Percentiles rank a stretch among this genome's conserved stretches.
These are phyloP conservation scores for Leuciscus idus DNA, from an alignment of 2,113 vertebrate genomes.

Conservation along the genomic window DNA sequence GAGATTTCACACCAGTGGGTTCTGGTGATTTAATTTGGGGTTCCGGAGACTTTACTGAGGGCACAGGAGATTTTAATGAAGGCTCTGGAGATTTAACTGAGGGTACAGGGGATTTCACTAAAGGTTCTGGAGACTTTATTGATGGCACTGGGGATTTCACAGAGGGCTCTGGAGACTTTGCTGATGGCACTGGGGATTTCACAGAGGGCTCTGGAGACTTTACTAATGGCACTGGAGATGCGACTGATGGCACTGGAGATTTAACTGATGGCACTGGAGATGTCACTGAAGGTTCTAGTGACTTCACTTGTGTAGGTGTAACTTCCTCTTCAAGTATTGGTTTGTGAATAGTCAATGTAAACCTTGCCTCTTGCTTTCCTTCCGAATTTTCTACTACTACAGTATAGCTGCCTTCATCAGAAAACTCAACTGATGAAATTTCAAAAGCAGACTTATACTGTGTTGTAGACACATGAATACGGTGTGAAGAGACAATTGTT, in stretches of 20 bases:
- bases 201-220: conserved; percentile 62
- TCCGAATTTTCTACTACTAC: conserved; percentile 92
- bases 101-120: conserved; percentile 78
- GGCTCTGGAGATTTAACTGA: conserved; percentile 49
- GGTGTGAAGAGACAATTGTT: conserved; percentile 80
- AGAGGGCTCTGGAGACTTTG: conserved; percentile 59
- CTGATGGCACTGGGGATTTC: conserved; percentile 38
- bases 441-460: conserved; percentile 95
- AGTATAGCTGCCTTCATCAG: conserved; percentile 91
- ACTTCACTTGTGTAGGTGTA: conserved; percentile 77
- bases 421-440: conserved; percentile 85
- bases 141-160: conserved; percentile 63
- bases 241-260: conserved; percentile 37
- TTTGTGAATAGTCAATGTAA: conserved; percentile 87
- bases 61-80: conserved; percentile 72
- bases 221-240: conserved; percentile 58
- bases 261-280: conserved; percentile 49
- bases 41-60: conserved; percentile 80
- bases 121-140: conserved; percentile 77
- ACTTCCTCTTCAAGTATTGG: conserved; percentile 79
- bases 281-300: conserved; percentile 59
- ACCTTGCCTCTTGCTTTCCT: conserved; percentile 90
- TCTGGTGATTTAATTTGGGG: conserved; percentile 78
- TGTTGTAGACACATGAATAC: conserved; percentile 82
- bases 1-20: conserved; percentile 65